phyloP scores from a whole-genome alignment of 2,797 vertebrate species.

The Cyclopterus lumpus region DNA sequence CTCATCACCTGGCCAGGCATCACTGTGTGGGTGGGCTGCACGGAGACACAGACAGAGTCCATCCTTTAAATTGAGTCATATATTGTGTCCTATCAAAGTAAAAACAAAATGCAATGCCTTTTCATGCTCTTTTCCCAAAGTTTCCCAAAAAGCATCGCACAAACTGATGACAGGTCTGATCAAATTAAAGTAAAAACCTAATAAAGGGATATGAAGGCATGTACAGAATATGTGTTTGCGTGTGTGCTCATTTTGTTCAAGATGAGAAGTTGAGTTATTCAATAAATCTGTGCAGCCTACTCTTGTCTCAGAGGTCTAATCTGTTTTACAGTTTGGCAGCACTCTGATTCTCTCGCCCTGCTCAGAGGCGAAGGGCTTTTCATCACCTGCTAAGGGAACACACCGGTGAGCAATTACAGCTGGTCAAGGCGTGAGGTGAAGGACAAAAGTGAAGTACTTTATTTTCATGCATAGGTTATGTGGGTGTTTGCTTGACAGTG shows the following conservation, averaged over 20 bases:
- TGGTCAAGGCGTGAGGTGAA: slow-evolving; percentile 38
- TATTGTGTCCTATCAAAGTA: not conserved
- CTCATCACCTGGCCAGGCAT: slow-evolving; percentile 99
- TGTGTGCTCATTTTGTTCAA: slow-evolving; percentile 25
- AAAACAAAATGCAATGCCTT: not conserved
- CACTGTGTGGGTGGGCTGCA: slow-evolving; percentile 97
- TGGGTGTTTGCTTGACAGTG: slow-evolving; percentile 23
- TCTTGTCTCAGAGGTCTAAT: slow-evolving; percentile 45
- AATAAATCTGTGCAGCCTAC: slow-evolving; percentile 31
- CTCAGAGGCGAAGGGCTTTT: slow-evolving; percentile 43
- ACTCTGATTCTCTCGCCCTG: slow-evolving; percentile 40
- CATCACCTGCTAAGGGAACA: slow-evolving; percentile 50
- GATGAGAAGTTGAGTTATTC: slow-evolving; percentile 14
- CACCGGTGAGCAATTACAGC: slow-evolving; percentile 46
- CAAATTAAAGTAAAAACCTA: not conserved
- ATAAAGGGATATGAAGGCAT: not conserved
- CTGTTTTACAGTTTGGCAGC: slow-evolving; percentile 46
- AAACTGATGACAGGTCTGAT: not conserved
- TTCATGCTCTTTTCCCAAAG: not conserved
- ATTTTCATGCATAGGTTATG: slow-evolving; percentile 39
- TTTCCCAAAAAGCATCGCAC: not conserved
- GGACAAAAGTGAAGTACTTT: slow-evolving; percentile 37
- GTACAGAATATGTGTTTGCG: not conserved
- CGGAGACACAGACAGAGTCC: slow-evolving; percentile 21
- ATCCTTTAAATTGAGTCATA: not conserved